Percentiles rank a stretch among this genome's conserved stretches.
phyloP scores from a whole-genome alignment of 2,888 invertebrate genomes.

The Subacronicta megacephala region DNA sequence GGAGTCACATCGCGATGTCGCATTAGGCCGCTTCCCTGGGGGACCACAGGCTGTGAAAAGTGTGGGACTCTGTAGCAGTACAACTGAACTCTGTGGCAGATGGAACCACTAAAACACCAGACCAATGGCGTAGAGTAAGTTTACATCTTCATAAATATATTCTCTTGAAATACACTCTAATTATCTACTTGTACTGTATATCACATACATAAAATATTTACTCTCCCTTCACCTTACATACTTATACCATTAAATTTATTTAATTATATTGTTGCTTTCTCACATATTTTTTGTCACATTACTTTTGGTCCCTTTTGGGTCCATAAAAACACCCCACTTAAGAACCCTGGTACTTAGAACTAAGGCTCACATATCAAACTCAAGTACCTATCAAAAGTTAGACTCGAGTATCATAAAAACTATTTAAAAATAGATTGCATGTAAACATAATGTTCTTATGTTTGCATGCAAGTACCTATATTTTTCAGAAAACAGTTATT shows the following conservation, averaged over 20 bases:
- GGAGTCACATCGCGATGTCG: slow-evolving; percentile 5
- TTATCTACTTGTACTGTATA: neutral
- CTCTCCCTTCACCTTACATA: too few relatives aligned
- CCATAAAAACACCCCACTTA: too few relatives aligned
- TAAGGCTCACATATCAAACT: too few relatives aligned
- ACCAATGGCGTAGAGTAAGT: slow-evolving; percentile 9
- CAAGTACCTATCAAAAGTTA: too few relatives aligned
- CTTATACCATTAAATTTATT: neutral
- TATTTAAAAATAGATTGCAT: too few relatives aligned
- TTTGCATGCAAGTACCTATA: too few relatives aligned
- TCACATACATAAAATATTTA: neutral
- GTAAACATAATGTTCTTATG: too few relatives aligned
- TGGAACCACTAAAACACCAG: neutral
- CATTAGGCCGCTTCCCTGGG: neutral
- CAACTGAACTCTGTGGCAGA: slow-evolving; percentile 4
- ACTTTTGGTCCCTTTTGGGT: too few relatives aligned
- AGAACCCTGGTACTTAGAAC: too few relatives aligned
- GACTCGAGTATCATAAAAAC: too few relatives aligned
- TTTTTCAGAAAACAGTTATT: too few relatives aligned
- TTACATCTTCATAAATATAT: neutral
- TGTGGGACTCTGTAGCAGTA: neutral
- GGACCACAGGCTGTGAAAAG: neutral
- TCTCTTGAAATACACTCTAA: neutral
- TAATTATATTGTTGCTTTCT: neutral
- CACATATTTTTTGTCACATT: too few relatives aligned